These are phyloP conservation scores for Seladonia tumulorum DNA, from an alignment of 2,888 invertebrate species.

Conservation along the genomic window DNA sequence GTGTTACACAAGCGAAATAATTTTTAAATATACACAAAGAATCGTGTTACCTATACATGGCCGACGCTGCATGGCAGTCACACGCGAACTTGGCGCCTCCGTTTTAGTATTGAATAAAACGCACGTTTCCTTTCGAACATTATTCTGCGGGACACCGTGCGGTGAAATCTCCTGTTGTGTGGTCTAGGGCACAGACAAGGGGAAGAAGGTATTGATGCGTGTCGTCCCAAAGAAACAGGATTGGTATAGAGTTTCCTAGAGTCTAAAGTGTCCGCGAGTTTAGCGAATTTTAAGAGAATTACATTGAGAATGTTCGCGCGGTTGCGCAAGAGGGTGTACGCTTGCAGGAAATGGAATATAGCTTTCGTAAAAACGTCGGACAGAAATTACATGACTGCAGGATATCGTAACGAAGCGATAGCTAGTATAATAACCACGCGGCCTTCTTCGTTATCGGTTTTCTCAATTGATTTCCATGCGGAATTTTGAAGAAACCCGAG, in stretches of 20 bases:
- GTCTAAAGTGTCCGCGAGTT: constrained; percentile 23
- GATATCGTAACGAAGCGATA: background rate
- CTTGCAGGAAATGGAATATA: background rate
- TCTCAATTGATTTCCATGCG: background rate
- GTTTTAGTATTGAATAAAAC: background rate
- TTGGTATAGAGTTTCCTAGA: constrained; percentile 22
- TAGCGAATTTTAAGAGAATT: background rate
- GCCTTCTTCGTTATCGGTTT: background rate
- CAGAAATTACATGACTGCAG: background rate
- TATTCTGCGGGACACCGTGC: background rate
- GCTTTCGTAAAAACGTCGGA: background rate
- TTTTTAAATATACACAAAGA: no score
- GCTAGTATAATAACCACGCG: background rate
- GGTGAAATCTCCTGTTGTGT: constrained; percentile 18
- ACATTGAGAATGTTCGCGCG: constrained; percentile 3
- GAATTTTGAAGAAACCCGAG: background rate
- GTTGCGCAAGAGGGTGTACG: background rate
- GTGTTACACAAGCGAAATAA: no score
- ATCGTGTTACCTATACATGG: no score
- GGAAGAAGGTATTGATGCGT: constrained; percentile 25
- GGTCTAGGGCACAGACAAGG: constrained; percentile 4
- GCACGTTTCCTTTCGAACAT: background rate
- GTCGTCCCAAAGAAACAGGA: constrained; percentile 9
- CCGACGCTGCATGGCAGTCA: background rate
- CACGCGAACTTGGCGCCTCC: background rate